These are phyloP conservation scores for Otolemur crassicaudatus DNA, from an alignment of 2,797 vertebrate species.

Conservation along the genomic window DNA sequence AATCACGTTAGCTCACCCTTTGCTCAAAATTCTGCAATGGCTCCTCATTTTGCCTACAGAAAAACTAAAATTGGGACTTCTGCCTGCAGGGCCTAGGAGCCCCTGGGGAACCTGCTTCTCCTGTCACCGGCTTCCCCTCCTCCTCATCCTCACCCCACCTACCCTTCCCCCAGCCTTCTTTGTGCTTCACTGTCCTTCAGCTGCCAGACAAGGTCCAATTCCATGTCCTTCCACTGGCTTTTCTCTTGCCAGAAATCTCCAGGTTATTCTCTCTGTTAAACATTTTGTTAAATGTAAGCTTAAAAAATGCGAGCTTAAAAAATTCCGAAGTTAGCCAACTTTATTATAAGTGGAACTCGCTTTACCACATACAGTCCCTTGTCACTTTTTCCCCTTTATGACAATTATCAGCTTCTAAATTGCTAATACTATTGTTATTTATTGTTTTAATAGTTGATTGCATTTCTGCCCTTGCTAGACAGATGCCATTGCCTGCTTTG, in stretches of 20 bases:
- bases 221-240: not conserved
- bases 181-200: not conserved
- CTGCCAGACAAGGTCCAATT: not conserved
- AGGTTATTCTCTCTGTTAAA: not conserved
- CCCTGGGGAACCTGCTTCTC: not conserved
- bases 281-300: not conserved
- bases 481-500: not conserved
- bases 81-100: not conserved
- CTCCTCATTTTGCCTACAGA: not conserved
- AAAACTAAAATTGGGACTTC: not conserved
- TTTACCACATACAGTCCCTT: not conserved
- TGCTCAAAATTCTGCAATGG: slow-evolving; percentile 2
- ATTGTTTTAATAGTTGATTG: not conserved
- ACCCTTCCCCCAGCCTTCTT: not conserved
- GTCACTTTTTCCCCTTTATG: not conserved
- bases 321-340: not conserved
- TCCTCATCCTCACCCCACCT: not conserved
- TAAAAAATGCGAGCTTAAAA: not conserved
- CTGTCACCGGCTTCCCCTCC: not conserved
- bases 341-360: not conserved
- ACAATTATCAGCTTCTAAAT: not conserved
- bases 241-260: not conserved
- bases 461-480: not conserved
- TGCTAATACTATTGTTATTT: not conserved
- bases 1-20: not conserved